A percentile compares a stretch with the other conserved stretches of the same genome.
Evolutionary conservation across 2,113 vertebrate species (phyloP).

Genomic region (Tauraco erythrolophus): DNA sequence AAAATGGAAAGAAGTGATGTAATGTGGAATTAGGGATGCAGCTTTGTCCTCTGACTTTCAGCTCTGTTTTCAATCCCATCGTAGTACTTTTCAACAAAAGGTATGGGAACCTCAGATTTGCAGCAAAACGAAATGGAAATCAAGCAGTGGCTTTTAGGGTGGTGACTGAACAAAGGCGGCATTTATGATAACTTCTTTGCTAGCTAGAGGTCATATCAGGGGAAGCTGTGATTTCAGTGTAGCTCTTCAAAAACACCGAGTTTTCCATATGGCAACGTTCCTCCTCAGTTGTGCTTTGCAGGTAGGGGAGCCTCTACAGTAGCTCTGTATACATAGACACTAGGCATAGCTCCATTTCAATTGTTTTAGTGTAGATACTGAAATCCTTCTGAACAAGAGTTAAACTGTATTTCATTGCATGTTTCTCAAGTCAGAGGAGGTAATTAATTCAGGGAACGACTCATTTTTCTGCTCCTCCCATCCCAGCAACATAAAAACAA

Average conservation of each 20-base stretch:
- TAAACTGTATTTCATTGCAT: conserved; percentile 1
- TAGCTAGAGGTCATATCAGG: background rate
- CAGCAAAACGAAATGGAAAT: background rate
- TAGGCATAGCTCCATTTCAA: background rate
- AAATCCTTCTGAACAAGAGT: conserved; percentile 14
- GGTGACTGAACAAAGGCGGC: background rate
- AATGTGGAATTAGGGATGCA: background rate
- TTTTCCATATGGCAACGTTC: background rate
- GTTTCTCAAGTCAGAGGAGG: background rate
- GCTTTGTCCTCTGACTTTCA: background rate
- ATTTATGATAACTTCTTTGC: background rate
- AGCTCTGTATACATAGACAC: background rate
- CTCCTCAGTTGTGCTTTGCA: background rate
- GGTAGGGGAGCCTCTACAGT: background rate
- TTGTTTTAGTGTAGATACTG: background rate
- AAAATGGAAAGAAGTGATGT: background rate
- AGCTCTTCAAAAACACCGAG: background rate
- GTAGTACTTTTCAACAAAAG: background rate
- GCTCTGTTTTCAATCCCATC: background rate
- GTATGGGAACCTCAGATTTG: background rate
- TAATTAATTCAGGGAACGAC: conserved; percentile 42
- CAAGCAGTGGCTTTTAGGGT: background rate
- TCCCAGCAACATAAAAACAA: conserved; percentile 21
- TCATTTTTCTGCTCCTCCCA: conserved; percentile 32
- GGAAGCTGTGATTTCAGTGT: background rate